Conservation (phyloP, 2,888 invertebrate species). For the Clusia tigrina region DNA sequence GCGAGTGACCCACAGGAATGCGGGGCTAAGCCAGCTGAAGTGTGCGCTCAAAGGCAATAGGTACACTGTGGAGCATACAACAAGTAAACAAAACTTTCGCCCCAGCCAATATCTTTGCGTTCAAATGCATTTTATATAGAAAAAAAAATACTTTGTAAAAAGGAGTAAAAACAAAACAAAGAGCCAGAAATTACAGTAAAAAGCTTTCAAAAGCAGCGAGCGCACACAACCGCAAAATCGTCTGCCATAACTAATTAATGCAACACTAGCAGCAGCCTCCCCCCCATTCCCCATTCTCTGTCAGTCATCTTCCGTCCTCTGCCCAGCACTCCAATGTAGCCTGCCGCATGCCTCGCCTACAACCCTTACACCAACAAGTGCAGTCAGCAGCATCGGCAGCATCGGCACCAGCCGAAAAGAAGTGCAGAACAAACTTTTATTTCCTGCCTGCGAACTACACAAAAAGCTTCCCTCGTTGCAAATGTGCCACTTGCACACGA, state of each 20-base stretch:
- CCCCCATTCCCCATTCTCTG: neutral
- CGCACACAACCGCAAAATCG: conserved; percentile 59
- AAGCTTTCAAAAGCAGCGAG: conserved; percentile 58
- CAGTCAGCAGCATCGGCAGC: neutral
- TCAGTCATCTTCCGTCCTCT: neutral
- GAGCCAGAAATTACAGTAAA: conserved; percentile 52
- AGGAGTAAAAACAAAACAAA: conserved; percentile 16
- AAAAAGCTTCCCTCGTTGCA: neutral
- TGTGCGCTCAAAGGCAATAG: conserved; percentile 4
- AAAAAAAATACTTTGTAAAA: conserved; percentile 16
- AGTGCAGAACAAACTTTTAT: conserved; percentile 7
- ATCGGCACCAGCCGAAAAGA: neutral
- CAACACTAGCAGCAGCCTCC: conserved; percentile 44
- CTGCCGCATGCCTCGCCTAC: neutral
- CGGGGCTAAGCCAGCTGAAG: neutral
- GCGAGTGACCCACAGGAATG: conserved; percentile 1
- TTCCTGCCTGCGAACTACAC: conserved; percentile 19
- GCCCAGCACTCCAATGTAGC: neutral
- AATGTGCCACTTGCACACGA: conserved; percentile 19
- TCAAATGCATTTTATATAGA: conserved; percentile 23
- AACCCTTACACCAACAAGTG: no score
- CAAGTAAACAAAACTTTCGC: conserved; percentile 25
- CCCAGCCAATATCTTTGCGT: conserved; percentile 8
- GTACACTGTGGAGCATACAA: neutral
- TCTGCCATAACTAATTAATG: conserved; percentile 64